phyloP scores from a whole-genome alignment of 2,888 invertebrate species.

The Acleris cristana region DNA sequence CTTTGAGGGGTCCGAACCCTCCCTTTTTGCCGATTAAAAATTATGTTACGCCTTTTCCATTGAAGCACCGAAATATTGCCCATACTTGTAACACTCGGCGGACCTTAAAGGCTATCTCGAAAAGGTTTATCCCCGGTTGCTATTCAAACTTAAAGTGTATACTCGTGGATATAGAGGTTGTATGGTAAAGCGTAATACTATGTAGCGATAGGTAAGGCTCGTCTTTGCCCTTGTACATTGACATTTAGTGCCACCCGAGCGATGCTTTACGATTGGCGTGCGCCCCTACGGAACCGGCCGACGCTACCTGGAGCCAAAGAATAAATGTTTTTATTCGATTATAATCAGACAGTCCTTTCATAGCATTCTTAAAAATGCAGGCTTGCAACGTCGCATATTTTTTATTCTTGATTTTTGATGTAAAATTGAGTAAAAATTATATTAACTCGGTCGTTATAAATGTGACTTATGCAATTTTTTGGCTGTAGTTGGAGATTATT shows the following conservation, averaged over 20 bases:
- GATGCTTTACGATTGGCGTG: constrained; percentile 62
- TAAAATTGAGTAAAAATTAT: too few species aligned
- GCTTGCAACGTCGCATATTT: too few species aligned
- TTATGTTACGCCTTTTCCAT: constrained; percentile 1
- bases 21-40: constrained; percentile 4
- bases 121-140: constrained; percentile 21
- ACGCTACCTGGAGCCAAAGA: constrained; percentile 33
- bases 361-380: too few species aligned
- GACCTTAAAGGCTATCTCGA: constrained; percentile 17
- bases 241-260: constrained; percentile 67
- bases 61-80: constrained; percentile 9
- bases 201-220: constrained; percentile 43
- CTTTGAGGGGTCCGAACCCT: neutral
- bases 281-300: constrained; percentile 39
- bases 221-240: constrained; percentile 60
- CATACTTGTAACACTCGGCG: neutral
- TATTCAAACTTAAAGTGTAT: constrained; percentile 27
- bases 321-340: constrained; percentile 15
- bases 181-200: constrained; percentile 31
- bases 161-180: constrained; percentile 1
- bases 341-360: constrained; percentile 3
- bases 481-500: too few species aligned
- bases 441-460: too few species aligned
- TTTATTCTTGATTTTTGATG: too few species aligned
- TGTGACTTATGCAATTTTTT: too few species aligned